phyloP scores from a whole-genome alignment of 2,113 vertebrate genomes.

The Calcarius ornatus region DNA sequence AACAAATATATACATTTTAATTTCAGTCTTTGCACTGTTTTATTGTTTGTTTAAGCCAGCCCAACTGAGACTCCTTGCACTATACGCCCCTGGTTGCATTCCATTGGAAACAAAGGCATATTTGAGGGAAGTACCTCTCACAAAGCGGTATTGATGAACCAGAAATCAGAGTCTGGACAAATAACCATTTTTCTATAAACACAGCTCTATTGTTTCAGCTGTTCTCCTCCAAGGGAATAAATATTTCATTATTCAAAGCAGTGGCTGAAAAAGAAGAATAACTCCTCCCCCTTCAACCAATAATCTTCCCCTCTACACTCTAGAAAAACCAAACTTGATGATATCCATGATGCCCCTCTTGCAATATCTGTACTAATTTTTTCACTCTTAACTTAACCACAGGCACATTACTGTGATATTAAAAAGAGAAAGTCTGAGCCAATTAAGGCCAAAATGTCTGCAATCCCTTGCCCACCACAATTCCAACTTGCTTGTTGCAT shows the following conservation, averaged over 20 bases:
- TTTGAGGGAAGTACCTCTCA: constrained; percentile 71
- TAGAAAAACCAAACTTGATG: background rate
- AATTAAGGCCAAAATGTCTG: background rate
- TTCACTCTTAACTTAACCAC: background rate
- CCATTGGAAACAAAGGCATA: constrained; percentile 74
- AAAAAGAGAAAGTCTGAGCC: background rate
- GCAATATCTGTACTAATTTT: background rate
- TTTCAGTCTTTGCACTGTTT: constrained; percentile 53
- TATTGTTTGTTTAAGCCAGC: constrained; percentile 66
- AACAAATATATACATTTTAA: constrained; percentile 62
- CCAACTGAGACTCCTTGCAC: constrained; percentile 64
- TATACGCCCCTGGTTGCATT: constrained; percentile 73
- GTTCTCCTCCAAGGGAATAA: constrained; percentile 65
- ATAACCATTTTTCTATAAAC: constrained; percentile 72
- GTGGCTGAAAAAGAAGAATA: constrained; percentile 26
- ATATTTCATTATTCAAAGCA: constrained; percentile 74
- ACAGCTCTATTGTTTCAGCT: constrained; percentile 75
- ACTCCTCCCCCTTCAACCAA: constrained; percentile 17
- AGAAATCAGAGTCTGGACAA: constrained; percentile 75
- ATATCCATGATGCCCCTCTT: background rate
- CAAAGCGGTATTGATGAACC: constrained; percentile 80
- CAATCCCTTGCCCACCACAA: background rate
- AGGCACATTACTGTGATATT: background rate
- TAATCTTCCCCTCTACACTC: background rate
- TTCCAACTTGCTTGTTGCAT: background rate